A percentile compares a stretch with the other conserved stretches of the same genome.
These are phyloP conservation scores for Noturus placidus DNA, from an alignment of 2,113 vertebrate genomes.

Conservation along the genomic window DNA sequence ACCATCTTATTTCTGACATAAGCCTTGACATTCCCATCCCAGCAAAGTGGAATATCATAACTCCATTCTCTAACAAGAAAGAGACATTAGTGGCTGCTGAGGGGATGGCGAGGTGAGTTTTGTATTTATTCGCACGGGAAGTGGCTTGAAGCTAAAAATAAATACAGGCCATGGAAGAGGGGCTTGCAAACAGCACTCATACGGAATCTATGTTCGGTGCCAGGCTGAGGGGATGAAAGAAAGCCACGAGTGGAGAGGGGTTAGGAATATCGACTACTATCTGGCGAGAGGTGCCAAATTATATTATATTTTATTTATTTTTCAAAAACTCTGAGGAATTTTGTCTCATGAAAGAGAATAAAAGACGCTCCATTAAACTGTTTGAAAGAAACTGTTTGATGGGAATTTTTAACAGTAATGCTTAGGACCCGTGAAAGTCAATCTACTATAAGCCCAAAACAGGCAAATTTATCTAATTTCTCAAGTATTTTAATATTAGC, in stretches of 20 bases:
- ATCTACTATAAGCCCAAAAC: not conserved
- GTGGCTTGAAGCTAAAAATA: slow-evolving; percentile 68
- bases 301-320: not conserved
- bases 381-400: too few species aligned
- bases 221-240: slow-evolving; percentile 57
- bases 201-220: slow-evolving; percentile 63
- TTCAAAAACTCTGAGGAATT: not conserved
- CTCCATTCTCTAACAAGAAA: slow-evolving; percentile 35
- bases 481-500: not conserved
- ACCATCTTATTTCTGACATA: not conserved
- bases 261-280: slow-evolving; percentile 52
- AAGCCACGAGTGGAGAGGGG: slow-evolving; percentile 38
- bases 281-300: slow-evolving; percentile 23
- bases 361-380: not conserved
- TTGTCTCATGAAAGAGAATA: not conserved
- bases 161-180: slow-evolving; percentile 63
- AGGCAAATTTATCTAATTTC: not conserved
- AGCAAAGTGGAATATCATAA: slow-evolving; percentile 17
- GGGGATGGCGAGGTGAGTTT: slow-evolving; percentile 29
- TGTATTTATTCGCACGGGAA: slow-evolving; percentile 53
- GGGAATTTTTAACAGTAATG: not conserved
- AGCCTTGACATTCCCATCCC: not conserved
- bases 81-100: slow-evolving; percentile 48
- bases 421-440: not conserved
- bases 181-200: slow-evolving; percentile 55